Evolutionary conservation across 1,140 invertebrate genomes (phyloP).

Genomic region (Panagrolaimus sp.): DNA sequence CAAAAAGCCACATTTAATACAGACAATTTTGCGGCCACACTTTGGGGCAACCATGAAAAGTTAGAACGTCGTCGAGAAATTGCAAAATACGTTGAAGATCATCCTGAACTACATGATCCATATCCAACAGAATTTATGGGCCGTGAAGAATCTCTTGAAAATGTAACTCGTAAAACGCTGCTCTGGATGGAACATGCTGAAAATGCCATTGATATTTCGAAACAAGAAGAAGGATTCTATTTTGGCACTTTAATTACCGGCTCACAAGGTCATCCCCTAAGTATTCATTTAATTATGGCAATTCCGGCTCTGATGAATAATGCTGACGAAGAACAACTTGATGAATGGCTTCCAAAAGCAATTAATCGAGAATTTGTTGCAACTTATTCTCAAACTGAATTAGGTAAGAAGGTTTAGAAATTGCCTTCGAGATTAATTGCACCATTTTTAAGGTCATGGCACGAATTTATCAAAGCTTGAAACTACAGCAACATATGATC

Average conservation of each 20-base stretch:
- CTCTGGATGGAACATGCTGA: conserved; percentile 13
- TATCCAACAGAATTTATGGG: conserved; percentile 69
- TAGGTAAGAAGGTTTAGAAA: no score
- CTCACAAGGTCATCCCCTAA: conserved; percentile 13
- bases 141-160: conserved; percentile 76
- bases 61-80: conserved; percentile 33
- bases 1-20: conserved; percentile 56
- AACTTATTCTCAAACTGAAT: conserved; percentile 73
- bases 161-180: conserved; percentile 70
- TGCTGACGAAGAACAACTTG: conserved; percentile 73
- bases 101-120: conserved; percentile 65
- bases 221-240: conserved; percentile 4
- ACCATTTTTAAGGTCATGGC: no score
- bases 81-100: conserved; percentile 25
- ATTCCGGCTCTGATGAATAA: conserved; percentile 22
- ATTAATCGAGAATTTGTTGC: conserved; percentile 77
- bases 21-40: conserved; percentile 70
- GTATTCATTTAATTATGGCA: conserved; percentile 23
- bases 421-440: no score
- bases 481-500: conserved; percentile 82
- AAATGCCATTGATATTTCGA: neutral
- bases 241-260: conserved; percentile 28
- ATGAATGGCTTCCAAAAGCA: conserved; percentile 74
- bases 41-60: conserved; percentile 67
- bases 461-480: conserved; percentile 83